Conservation (phyloP, 1,140 invertebrate species). For the Sitophilus oryzae region DNA sequence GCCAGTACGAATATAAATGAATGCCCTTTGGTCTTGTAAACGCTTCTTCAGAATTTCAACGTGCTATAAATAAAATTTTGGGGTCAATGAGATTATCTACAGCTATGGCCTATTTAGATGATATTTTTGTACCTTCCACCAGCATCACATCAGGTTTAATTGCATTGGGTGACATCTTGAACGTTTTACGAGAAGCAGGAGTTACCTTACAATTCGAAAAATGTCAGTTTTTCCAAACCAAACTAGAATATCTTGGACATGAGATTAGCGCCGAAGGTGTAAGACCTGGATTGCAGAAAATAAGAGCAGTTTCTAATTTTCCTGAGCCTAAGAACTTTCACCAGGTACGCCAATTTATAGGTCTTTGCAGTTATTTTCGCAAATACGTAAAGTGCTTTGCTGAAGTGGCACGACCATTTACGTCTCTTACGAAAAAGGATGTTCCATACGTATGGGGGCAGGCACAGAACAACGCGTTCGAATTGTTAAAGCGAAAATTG, state of each 20-base stretch:
- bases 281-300: conserved; percentile 26
- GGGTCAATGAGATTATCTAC: conserved; percentile 17
- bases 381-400: conserved; percentile 4
- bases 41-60: conserved; percentile 43
- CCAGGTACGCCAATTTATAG: conserved; percentile 26
- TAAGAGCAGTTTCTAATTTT: conserved; percentile 21
- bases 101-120: conserved; percentile 29
- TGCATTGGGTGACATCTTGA: conserved; percentile 23
- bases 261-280: background rate
- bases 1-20: conserved; percentile 43
- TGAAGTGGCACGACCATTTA: conserved; percentile 29
- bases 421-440: conserved; percentile 22
- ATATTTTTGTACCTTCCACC: conserved; percentile 28
- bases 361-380: conserved; percentile 27
- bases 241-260: conserved; percentile 14
- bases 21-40: conserved; percentile 47
- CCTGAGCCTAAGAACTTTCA: conserved; percentile 28
- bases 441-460: conserved; percentile 12
- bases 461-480: conserved; percentile 25
- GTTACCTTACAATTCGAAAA: conserved; percentile 17
- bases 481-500: conserved; percentile 2
- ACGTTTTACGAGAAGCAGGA: conserved; percentile 13
- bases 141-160: conserved; percentile 24
- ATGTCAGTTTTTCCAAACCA: conserved; percentile 12
- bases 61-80: conserved; percentile 41